phyloP scores from a whole-genome alignment of 92 coral and sea anemone genomes.

The Epizoanthus illoricatus region DNA sequence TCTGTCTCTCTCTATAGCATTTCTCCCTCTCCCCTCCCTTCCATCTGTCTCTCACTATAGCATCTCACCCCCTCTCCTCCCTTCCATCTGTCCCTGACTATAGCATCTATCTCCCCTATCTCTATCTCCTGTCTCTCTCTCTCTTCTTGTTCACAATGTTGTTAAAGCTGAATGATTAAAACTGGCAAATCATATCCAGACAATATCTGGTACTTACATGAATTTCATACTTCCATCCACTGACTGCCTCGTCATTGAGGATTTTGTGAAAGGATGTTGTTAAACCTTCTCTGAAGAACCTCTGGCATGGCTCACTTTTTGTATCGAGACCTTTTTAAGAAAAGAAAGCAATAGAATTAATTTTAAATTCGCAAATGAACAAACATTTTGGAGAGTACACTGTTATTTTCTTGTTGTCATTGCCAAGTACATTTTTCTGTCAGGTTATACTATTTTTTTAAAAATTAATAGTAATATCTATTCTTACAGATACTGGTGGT shows the following conservation, averaged over 20 bases:
- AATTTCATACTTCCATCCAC: conserved; percentile 99
- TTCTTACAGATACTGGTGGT: background rate
- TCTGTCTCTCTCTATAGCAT: too few relatives aligned
- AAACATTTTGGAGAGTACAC: background rate
- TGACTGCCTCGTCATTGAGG: conserved; percentile 96
- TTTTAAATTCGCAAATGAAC: background rate
- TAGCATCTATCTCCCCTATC: too few relatives aligned
- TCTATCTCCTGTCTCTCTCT: too few relatives aligned
- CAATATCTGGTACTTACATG: conserved; percentile 63
- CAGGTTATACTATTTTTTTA: background rate
- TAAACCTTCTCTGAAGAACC: conserved; percentile 95
- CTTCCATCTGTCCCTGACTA: too few relatives aligned
- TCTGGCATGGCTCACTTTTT: conserved; percentile 94
- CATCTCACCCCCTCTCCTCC: too few relatives aligned
- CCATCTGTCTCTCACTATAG: too few relatives aligned
- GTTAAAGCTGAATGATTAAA: too few relatives aligned
- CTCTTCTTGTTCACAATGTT: too few relatives aligned
- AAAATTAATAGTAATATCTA: background rate
- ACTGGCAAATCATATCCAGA: background rate
- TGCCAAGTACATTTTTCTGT: background rate
- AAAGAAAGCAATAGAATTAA: background rate
- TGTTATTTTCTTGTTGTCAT: background rate
- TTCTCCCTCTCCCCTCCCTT: too few relatives aligned
- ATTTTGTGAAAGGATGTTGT: conserved; percentile 95
- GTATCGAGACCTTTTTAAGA: conserved; percentile 75